Evolutionary conservation across 1,140 invertebrate species (phyloP), one percentile per base, ranked within the genome.

Genomic region (Coptotermes formosanus): DNA sequence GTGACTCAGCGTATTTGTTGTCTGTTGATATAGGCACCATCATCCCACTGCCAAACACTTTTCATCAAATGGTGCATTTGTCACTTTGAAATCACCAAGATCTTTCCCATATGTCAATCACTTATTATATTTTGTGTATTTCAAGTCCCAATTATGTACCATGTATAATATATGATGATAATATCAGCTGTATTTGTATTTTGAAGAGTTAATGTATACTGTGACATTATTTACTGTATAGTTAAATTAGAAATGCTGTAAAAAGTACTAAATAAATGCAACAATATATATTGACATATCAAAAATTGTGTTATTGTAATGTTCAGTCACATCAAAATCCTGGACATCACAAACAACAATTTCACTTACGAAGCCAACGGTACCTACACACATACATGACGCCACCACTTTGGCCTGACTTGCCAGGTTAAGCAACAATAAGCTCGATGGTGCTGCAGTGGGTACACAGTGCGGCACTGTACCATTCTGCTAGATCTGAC

Each of bases 11-110:
- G 19, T 21, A 55, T 55, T 55, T 55, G 2, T 48, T 48, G 1
- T 9, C 64, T n/a, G 64, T 75, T 75, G 64, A 75, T n/a, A 75
- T 30, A 14, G n/a, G n/a, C 64, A 64, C 59, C 59, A 64, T 3
- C 64, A 75, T 75, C 64, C 52, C 64, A 75, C 64, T 75, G 64
- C 64, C 64, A 30, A 75, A 75, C 64, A 75, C 64, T 75, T 75
- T 75, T 30, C 64, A 75, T 75, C 25, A 75, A 75, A 75, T 75
- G 64, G 64, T 75, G 64, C n/a, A 30, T 75, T 75, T 75, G 25
- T 75, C 64, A 30, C 25, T 75, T 75, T 14, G 25, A 75, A 55
- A 21, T 55, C 52, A 55, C 52, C 52, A 55, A 19, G 52, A 75
- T 25, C 64, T 75, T 75, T 75, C 64, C n/a, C 25, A 75, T 75